Evolutionary conservation across 2,113 vertebrate genomes (phyloP).

Genomic region (Odontesthes bonariensis): DNA sequence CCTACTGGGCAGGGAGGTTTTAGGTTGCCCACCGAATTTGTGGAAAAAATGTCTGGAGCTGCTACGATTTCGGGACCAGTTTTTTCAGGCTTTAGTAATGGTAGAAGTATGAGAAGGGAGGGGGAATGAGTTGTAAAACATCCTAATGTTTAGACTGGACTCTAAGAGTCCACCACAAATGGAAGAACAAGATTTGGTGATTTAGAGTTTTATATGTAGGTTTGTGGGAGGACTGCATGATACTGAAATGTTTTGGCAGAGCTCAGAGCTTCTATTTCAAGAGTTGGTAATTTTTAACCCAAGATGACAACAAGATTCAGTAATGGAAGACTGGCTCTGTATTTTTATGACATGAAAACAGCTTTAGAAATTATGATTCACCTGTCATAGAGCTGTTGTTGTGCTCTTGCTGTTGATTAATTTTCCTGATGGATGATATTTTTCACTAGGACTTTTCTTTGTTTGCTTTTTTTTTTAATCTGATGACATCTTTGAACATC

Average conservation of each 20-base stretch:
- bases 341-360: conserved; percentile 8
- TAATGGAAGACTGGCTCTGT: conserved; percentile 12
- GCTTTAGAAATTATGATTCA: neutral
- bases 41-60: conserved; percentile 47
- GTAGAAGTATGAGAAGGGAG: conserved; percentile 61
- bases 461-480: neutral
- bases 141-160: conserved; percentile 70
- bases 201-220: conserved; percentile 28
- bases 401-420: conserved; percentile 1
- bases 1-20: conserved; percentile 39
- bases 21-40: conserved; percentile 44
- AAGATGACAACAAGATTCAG: conserved; percentile 28
- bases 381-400: conserved; percentile 6
- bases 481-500: conserved; percentile 3
- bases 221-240: conserved; percentile 62
- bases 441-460: conserved; percentile 14
- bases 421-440: conserved; percentile 18
- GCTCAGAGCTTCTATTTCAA: conserved; percentile 48
- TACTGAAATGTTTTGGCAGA: conserved; percentile 54
- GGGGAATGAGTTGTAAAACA: conserved; percentile 30
- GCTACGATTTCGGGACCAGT: conserved; percentile 42
- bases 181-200: conserved; percentile 50
- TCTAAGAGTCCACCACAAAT: conserved; percentile 61
- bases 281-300: conserved; percentile 27
- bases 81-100: conserved; percentile 53